Evolutionary conservation across 2,797 vertebrate species (phyloP).

Genomic region (Pyrocephalus nanus): DNA sequence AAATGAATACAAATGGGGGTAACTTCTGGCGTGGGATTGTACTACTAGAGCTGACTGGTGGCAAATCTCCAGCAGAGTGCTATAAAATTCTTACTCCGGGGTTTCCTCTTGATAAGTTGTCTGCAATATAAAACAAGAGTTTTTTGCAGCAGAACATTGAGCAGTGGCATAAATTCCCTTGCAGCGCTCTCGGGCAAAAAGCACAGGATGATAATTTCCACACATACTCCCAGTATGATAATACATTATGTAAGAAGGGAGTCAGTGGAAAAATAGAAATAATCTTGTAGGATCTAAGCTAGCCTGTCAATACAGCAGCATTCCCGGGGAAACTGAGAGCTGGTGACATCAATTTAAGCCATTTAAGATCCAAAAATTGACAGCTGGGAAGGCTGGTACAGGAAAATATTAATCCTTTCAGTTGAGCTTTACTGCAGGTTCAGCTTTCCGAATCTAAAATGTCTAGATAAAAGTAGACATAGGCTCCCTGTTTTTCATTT

Average conservation of each 20-base stretch:
- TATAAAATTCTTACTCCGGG: conserved; percentile 46
- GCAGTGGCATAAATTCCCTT: conserved; percentile 48
- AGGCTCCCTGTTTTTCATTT: neutral
- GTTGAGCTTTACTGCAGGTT: neutral
- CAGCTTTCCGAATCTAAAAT: neutral
- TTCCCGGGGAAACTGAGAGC: neutral
- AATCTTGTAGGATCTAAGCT: neutral
- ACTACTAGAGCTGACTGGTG: conserved; percentile 16
- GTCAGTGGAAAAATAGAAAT: neutral
- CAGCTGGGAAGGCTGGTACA: neutral
- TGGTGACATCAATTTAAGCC: neutral
- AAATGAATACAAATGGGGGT: neutral
- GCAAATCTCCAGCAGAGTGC: neutral
- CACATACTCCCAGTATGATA: neutral
- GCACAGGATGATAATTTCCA: conserved; percentile 2
- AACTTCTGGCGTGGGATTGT: neutral
- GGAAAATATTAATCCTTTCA: neutral
- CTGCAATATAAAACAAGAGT: conserved; percentile 9
- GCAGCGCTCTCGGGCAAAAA: conserved; percentile 13
- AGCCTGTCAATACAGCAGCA: neutral
- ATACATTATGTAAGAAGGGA: neutral
- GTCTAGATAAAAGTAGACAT: neutral
- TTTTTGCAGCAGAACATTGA: conserved; percentile 7
- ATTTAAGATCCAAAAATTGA: neutral
- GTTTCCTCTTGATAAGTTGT: conserved; percentile 53